Percentiles rank a stretch among this genome's conserved stretches.
Evolutionary conservation across 2,797 vertebrate species (phyloP).

Genomic region (Arremon aurantiirostris): DNA sequence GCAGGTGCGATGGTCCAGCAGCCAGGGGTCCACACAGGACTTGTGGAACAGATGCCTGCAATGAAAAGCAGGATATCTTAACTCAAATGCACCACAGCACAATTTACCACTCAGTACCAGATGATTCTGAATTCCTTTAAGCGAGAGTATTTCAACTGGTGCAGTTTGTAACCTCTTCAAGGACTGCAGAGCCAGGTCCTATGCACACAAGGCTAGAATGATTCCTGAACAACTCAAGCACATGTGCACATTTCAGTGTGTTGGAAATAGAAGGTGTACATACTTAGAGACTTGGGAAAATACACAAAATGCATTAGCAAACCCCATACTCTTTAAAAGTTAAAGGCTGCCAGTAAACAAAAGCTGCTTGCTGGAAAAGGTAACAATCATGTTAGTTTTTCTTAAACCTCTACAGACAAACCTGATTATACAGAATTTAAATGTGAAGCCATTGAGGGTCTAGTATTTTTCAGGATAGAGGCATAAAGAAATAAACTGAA

Average conservation of each 20-base stretch:
- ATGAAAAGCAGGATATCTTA: slow-evolving; percentile 68
- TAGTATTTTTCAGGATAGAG: not conserved
- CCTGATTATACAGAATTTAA: not conserved
- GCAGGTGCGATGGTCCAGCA: slow-evolving; percentile 95
- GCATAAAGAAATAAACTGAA: not conserved
- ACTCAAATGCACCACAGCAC: not conserved
- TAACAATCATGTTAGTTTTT: not conserved
- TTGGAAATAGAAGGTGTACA: not conserved
- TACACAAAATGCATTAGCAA: not conserved
- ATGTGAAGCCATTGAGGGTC: not conserved
- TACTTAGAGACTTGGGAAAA: not conserved
- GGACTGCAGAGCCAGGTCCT: not conserved
- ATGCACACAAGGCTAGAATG: not conserved
- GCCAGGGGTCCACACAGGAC: slow-evolving; percentile 97
- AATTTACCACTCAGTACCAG: not conserved
- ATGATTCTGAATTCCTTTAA: not conserved
- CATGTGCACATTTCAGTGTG: not conserved
- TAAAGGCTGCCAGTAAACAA: not conserved
- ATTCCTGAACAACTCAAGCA: not conserved
- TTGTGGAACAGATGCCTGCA: slow-evolving; percentile 98
- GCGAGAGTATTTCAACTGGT: not conserved
- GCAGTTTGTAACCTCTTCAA: not conserved
- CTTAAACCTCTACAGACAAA: not conserved
- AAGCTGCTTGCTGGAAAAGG: not conserved
- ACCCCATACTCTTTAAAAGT: not conserved